Evolutionary conservation across 2,113 vertebrate species (phyloP).

Genomic region (Falcunculus frontatus): DNA sequence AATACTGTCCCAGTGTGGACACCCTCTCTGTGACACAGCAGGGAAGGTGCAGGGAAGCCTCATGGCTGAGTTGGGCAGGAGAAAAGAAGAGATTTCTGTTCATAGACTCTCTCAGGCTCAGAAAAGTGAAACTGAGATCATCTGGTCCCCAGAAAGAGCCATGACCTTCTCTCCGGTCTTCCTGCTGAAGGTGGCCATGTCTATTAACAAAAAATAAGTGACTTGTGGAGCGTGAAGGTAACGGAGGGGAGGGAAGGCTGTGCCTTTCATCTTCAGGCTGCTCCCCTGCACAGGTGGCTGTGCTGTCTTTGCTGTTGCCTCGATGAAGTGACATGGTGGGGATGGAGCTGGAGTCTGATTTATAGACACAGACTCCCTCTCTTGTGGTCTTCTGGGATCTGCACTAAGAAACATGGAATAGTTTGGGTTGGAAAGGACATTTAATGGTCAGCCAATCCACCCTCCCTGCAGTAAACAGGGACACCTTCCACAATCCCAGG

Average conservation of each 20-base stretch:
- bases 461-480: neutral
- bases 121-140: neutral
- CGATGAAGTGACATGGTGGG: neutral
- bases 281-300: neutral
- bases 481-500: neutral
- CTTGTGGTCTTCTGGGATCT: neutral
- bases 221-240: neutral
- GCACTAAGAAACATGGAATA: neutral
- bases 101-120: neutral
- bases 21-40: neutral
- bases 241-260: neutral
- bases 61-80: rapidly evolving
- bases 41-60: neutral
- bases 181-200: neutral
- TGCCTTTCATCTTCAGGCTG: neutral
- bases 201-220: neutral
- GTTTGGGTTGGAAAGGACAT: neutral
- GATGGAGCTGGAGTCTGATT: neutral
- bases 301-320: neutral
- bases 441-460: neutral
- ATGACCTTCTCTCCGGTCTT: neutral
- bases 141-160: neutral
- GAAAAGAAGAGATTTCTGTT: neutral
- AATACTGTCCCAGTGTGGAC: neutral
- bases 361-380: neutral